phyloP scores from a whole-genome alignment of 2,888 invertebrate genomes.

The Sphecodes monilicornis region DNA sequence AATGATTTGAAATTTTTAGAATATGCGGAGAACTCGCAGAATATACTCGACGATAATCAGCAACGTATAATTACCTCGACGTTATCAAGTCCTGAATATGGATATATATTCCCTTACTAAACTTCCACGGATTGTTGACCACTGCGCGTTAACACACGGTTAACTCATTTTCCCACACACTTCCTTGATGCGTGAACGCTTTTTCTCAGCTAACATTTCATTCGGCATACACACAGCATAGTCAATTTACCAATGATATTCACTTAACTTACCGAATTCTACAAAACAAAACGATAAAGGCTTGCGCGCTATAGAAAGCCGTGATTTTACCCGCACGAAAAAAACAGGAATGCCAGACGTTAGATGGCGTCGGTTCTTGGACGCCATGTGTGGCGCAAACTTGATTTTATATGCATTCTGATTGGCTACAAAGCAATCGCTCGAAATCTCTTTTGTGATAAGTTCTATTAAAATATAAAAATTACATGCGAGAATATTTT shows the following conservation, averaged over 20 bases:
- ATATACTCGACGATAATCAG: constrained; percentile 13
- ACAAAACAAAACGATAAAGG: constrained; percentile 70
- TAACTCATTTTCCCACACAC: constrained; percentile 79
- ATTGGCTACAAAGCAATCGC: constrained; percentile 41
- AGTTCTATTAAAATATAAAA: constrained; percentile 21
- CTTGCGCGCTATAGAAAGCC: constrained; percentile 74
- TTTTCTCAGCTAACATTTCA: constrained; percentile 67
- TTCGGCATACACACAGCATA: constrained; percentile 54
- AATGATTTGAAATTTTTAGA: constrained; percentile 21
- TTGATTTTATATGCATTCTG: constrained; percentile 58
- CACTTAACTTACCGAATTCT: constrained; percentile 59
- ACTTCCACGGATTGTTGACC: constrained; percentile 70
- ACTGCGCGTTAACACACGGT: constrained; percentile 78
- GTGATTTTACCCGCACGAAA: constrained; percentile 77
- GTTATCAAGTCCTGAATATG: constrained; percentile 54
- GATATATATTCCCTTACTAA: constrained; percentile 65
- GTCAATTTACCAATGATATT: constrained; percentile 40
- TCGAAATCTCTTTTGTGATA: constrained; percentile 38
- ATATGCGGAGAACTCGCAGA: background rate
- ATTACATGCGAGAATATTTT: constrained; percentile 5
- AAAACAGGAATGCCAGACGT: constrained; percentile 83
- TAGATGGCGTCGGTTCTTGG: constrained; percentile 83
- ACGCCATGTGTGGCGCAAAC: constrained; percentile 75
- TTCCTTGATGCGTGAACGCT: constrained; percentile 69
- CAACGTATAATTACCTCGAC: constrained; percentile 56